These are phyloP conservation scores for Echinarachnius parma DNA, from an alignment of 53 echinoderm and acorn worm genomes.

Conservation along the genomic window DNA sequence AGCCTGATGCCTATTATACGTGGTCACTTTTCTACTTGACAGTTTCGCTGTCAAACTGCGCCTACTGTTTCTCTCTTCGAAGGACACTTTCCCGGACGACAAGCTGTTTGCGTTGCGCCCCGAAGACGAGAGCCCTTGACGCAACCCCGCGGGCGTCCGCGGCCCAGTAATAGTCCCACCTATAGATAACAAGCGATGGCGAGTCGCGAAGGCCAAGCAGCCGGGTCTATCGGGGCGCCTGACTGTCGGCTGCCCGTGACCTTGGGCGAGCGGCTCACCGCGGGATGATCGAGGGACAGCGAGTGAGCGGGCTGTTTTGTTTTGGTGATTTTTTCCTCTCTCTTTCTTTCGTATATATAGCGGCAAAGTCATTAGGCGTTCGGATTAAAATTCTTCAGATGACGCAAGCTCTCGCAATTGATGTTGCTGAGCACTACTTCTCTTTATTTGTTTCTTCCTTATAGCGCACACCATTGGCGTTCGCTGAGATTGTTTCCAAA, in stretches of 20 bases:
- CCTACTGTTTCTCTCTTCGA: no score
- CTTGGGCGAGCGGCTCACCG: constrained; percentile 42
- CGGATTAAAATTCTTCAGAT: constrained; percentile 30
- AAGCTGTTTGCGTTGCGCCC: constrained; percentile 21
- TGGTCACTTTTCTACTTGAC: no score
- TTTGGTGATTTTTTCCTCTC: no score
- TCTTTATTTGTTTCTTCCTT: not conserved
- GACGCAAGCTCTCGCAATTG: constrained; percentile 15
- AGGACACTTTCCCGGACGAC: not conserved
- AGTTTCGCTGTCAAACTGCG: no score
- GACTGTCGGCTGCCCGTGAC: constrained; percentile 43
- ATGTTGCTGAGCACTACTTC: constrained; percentile 3
- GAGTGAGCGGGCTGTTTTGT: not conserved
- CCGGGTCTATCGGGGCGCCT: constrained; percentile 49
- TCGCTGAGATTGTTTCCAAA: constrained; percentile 25
- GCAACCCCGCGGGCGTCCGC: constrained; percentile 36
- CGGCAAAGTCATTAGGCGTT: constrained; percentile 25
- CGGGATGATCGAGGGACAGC: constrained; percentile 5
- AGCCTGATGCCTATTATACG: no score
- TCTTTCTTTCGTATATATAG: no score
- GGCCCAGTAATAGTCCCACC: constrained; percentile 35
- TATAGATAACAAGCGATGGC: constrained; percentile 25
- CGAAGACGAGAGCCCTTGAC: constrained; percentile 22
- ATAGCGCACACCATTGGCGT: not conserved
- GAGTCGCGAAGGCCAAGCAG: constrained; percentile 35